phyloP scores from a whole-genome alignment of 2,113 vertebrate genomes.

The Piaya cayana region DNA sequence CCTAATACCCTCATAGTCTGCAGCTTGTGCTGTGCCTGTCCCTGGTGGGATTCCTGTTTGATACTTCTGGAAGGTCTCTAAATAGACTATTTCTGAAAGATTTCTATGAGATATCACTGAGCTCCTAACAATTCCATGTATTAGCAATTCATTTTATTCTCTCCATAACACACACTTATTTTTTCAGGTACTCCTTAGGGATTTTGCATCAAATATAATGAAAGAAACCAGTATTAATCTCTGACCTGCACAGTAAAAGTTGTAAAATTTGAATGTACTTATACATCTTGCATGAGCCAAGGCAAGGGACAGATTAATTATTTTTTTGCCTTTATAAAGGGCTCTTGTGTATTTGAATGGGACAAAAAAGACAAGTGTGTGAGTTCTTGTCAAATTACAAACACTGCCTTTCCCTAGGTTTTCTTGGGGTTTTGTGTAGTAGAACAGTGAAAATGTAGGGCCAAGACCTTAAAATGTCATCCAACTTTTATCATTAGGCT shows the following conservation, averaged over 20 bases:
- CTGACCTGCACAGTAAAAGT: slow-evolving; percentile 26
- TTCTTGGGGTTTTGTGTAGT: background rate
- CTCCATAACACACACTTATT: background rate
- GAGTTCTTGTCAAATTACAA: background rate
- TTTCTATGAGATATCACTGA: background rate
- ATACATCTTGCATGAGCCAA: slow-evolving; percentile 37
- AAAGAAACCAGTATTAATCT: slow-evolving; percentile 26
- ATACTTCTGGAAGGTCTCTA: slow-evolving; percentile 21
- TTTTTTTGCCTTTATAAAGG: slow-evolving; percentile 36
- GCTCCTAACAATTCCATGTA: slow-evolving; percentile 1
- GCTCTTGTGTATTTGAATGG: background rate
- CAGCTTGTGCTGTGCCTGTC: background rate
- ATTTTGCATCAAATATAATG: slow-evolving; percentile 35
- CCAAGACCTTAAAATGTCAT: slow-evolving; percentile 9
- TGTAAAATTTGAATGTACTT: slow-evolving; percentile 38
- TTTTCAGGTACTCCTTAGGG: slow-evolving; percentile 38
- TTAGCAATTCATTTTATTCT: slow-evolving; percentile 59
- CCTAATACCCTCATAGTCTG: background rate
- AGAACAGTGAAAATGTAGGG: background rate
- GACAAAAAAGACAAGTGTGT: background rate
- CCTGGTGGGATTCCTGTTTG: background rate
- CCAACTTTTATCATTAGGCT: slow-evolving; percentile 1
- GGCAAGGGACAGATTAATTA: background rate
- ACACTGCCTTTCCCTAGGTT: background rate
- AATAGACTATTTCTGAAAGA: slow-evolving; percentile 14